A percentile compares a stretch with the other conserved stretches of the same genome.
phyloP scores from a whole-genome alignment of 2,113 vertebrate species.

The Nothoprocta perdicaria region DNA sequence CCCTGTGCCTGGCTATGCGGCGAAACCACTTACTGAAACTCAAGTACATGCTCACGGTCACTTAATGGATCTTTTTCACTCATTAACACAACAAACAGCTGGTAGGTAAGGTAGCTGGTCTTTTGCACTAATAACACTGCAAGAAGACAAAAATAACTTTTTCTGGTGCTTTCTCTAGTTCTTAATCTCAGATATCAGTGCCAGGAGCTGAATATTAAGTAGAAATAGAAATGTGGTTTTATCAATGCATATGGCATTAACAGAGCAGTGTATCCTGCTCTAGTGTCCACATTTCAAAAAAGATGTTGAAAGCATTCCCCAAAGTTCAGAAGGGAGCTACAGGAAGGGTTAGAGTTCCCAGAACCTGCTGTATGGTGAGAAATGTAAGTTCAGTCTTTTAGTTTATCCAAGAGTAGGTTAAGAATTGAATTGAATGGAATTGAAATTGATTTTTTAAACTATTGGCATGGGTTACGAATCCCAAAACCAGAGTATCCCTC shows the following conservation, averaged over 20 bases:
- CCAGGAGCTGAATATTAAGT: background rate
- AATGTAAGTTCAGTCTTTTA: fast-evolving
- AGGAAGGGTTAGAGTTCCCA: fast-evolving
- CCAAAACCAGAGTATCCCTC: background rate
- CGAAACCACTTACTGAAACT: conserved; percentile 57
- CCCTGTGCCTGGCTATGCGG: conserved; percentile 19
- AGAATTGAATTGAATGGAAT: background rate
- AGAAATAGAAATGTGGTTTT: background rate
- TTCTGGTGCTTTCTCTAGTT: background rate
- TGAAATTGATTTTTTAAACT: background rate
- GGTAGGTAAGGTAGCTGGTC: conserved; percentile 37
- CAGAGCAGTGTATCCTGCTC: background rate
- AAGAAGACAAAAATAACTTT: conserved; percentile 22
- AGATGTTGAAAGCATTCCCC: background rate
- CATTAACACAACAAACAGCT: conserved; percentile 66
- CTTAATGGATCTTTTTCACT: conserved; percentile 64
- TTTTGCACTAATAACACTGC: background rate
- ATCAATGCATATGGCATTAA: fast-evolving
- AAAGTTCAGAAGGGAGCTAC: fast-evolving
- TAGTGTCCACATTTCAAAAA: background rate
- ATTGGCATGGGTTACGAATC: background rate
- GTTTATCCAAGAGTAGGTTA: background rate
- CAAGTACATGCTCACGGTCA: conserved; percentile 56
- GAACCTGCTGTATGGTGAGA: background rate
- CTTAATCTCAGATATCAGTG: background rate